Conservation (phyloP, 2,113 vertebrate genomes). For the Zapus hudsonius region DNA sequence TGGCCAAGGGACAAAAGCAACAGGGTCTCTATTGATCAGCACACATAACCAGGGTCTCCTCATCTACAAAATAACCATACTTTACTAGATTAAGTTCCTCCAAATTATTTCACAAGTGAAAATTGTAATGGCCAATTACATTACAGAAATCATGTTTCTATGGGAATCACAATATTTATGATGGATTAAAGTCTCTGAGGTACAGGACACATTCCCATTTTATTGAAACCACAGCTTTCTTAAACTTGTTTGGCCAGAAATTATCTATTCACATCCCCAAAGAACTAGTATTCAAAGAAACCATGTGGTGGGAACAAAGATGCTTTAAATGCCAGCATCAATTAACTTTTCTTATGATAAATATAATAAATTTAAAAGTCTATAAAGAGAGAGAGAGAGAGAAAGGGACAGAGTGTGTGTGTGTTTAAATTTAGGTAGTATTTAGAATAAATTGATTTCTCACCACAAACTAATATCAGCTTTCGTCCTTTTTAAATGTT, state of each 20-base stretch:
- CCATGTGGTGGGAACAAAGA: neutral
- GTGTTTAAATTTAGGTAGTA: slow-evolving; percentile 9
- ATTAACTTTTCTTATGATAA: neutral
- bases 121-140: neutral
- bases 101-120: slow-evolving; percentile 8
- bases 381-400: neutral
- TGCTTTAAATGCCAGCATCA: neutral
- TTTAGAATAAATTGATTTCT: slow-evolving; percentile 54
- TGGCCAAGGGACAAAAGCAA: neutral
- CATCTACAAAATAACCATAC: neutral
- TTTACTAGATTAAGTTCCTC: neutral
- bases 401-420: too few relatives aligned
- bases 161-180: neutral
- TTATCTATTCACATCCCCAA: neutral
- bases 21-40: neutral
- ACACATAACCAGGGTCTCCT: neutral
- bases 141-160: neutral
- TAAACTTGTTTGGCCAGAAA: neutral
- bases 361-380: slow-evolving; percentile 19
- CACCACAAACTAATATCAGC: slow-evolving; percentile 40
- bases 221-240: neutral
- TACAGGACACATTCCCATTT: neutral
- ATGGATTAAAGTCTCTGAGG: neutral
- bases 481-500: slow-evolving; percentile 1
- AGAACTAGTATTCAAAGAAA: neutral